Conservation (phyloP, 1,140 invertebrate species). For the Drosophila leontia region DNA sequence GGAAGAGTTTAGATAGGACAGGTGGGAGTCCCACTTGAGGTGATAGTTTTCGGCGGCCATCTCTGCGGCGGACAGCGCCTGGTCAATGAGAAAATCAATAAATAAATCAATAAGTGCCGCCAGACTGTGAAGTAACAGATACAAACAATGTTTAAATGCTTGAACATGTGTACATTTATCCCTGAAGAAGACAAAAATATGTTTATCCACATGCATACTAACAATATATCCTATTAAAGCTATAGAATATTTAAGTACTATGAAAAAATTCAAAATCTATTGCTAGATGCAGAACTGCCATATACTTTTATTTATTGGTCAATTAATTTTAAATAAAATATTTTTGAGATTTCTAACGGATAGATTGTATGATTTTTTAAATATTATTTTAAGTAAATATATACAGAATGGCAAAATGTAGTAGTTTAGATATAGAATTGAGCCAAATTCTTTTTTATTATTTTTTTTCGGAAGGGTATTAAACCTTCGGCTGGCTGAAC, state of each 20-base stretch:
- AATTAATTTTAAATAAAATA: no score
- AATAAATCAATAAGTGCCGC: constrained; percentile 43
- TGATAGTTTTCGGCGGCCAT: constrained; percentile 91
- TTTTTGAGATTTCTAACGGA: no score
- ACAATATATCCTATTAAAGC: no score
- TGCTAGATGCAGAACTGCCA: no score
- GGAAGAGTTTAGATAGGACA: constrained; percentile 91
- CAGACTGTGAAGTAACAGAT: constrained; percentile 4
- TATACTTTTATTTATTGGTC: no score
- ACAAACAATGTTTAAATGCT: not conserved
- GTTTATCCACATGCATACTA: not conserved
- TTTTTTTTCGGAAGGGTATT: not conserved
- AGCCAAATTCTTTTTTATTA: not conserved
- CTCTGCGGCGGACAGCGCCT: constrained; percentile 48
- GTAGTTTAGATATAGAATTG: not conserved
- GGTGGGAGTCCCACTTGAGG: constrained; percentile 94
- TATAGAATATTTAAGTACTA: no score
- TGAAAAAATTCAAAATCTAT: no score
- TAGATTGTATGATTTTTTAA: no score
- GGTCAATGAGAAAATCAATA: constrained; percentile 74
- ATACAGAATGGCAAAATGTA: not conserved
- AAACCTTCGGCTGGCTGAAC: not conserved
- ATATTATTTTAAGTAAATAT: not conserved
- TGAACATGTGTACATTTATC: not conserved
- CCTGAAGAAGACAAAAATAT: no score